These are phyloP conservation scores for Synanthedon tipuliformis DNA, from an alignment of 2,888 invertebrate species.

Conservation along the genomic window DNA sequence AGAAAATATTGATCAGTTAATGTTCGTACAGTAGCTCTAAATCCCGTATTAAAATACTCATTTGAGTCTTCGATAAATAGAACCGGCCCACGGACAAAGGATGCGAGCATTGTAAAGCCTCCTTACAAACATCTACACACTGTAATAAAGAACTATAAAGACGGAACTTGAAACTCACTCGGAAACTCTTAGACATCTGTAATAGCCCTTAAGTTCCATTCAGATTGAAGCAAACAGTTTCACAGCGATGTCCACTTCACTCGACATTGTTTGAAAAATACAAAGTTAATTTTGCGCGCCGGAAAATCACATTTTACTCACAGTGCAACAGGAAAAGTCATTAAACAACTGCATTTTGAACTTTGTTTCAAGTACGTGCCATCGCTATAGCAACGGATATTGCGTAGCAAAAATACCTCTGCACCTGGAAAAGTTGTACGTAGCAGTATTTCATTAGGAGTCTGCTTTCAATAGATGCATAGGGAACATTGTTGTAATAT, in stretches of 20 bases:
- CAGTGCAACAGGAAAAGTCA: constrained; percentile 7
- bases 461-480: background rate
- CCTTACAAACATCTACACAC: too few species aligned
- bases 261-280: constrained; percentile 39
- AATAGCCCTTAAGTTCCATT: constrained; percentile 59
- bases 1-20: too few species aligned
- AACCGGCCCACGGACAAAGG: too few species aligned
- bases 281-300: constrained; percentile 14
- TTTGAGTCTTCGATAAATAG: too few species aligned
- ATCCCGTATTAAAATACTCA: too few species aligned
- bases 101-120: too few species aligned
- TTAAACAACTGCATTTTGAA: constrained; percentile 8
- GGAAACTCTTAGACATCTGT: constrained; percentile 53
- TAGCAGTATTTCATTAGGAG: background rate
- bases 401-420: constrained; percentile 18
- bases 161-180: constrained; percentile 27
- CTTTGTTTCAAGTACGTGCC: constrained; percentile 39
- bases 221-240: constrained; percentile 60
- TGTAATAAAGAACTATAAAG: constrained; percentile 9
- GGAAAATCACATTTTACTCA: constrained; percentile 13
- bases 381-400: constrained; percentile 45
- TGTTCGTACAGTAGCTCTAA: too few species aligned
- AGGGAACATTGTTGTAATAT: background rate
- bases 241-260: constrained; percentile 56
- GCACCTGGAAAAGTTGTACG: background rate